Evolutionary conservation across 92 coral and sea anemone species (phyloP).

Genomic region (Porites evermanni): DNA sequence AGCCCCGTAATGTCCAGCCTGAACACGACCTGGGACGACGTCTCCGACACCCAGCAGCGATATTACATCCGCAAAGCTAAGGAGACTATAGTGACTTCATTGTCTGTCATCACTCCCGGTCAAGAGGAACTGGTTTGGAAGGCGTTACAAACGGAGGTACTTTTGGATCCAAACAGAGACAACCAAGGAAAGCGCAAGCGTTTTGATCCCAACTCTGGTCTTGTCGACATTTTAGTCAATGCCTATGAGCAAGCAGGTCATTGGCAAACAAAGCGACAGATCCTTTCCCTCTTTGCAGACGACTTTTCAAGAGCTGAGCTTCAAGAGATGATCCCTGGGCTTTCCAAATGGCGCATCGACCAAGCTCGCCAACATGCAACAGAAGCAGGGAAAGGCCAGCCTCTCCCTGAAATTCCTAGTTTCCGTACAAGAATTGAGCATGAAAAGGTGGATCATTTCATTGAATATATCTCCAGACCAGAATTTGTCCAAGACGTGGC

Average conservation of each 20-base stretch:
- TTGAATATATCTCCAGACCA: too few relatives aligned
- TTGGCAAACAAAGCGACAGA: slow-evolving; percentile 23
- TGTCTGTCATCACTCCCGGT: too few relatives aligned
- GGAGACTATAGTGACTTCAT: too few relatives aligned
- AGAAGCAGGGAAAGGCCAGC: too few relatives aligned
- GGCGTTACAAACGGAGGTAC: too few relatives aligned
- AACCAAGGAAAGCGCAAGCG: slow-evolving; percentile 20
- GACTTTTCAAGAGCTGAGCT: slow-evolving; percentile 45
- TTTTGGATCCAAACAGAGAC: too few relatives aligned
- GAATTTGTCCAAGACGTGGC: too few relatives aligned
- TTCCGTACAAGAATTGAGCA: too few relatives aligned
- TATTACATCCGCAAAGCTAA: not conserved
- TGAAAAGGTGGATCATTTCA: too few relatives aligned
- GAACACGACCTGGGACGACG: slow-evolving; percentile 55
- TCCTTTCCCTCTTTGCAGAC: not conserved
- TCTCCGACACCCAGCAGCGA: not conserved
- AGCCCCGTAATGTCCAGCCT: slow-evolving; percentile 24
- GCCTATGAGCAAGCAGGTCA: slow-evolving; percentile 32
- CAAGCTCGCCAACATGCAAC: too few relatives aligned
- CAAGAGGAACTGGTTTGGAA: too few relatives aligned
- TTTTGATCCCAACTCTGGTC: slow-evolving; percentile 33
- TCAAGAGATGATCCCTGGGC: slow-evolving; percentile 41
- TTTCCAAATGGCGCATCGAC: not conserved
- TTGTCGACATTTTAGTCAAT: not conserved
- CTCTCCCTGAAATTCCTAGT: too few relatives aligned